Evolutionary conservation across 1,140 invertebrate genomes (phyloP).

Genomic region (Cotesia vestalis): DNA sequence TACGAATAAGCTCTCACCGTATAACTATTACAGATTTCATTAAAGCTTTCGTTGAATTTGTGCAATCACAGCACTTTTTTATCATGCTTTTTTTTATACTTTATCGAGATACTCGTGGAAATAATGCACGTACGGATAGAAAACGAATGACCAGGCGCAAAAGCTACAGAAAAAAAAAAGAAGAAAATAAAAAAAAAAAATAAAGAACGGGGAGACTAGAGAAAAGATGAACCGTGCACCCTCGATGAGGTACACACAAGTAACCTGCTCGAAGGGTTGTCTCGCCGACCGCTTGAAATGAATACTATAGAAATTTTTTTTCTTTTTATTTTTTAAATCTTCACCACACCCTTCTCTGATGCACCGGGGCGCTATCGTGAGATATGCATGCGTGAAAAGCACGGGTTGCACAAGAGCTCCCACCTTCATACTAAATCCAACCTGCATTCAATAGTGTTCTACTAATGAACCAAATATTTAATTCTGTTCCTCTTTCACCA

Average conservation of each 20-base stretch:
- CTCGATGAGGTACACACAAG: conserved; percentile 29
- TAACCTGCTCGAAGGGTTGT: conserved; percentile 38
- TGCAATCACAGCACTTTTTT: conserved; percentile 7
- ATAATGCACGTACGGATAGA: not conserved
- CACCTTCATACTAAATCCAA: too few species aligned
- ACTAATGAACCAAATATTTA: too few species aligned
- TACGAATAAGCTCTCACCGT: not conserved
- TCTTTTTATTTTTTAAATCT: conserved; percentile 27
- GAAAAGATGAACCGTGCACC: conserved; percentile 10
- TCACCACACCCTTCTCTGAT: conserved; percentile 44
- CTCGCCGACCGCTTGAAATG: conserved; percentile 44
- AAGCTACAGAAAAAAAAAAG: not conserved
- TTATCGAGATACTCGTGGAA: not conserved
- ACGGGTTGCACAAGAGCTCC: too few species aligned
- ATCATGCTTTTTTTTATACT: not conserved
- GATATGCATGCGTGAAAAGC: not conserved
- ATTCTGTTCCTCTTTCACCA: too few species aligned
- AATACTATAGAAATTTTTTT: conserved; percentile 43
- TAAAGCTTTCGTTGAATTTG: not conserved
- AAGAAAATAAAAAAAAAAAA: too few species aligned
- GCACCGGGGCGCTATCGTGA: not conserved
- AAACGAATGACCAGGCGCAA: conserved; percentile 15
- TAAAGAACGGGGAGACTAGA: not conserved
- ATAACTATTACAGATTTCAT: conserved; percentile 1
- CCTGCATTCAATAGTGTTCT: too few species aligned